phyloP scores from a whole-genome alignment of 2,888 invertebrate species.

The Callyntrura sp. region DNA sequence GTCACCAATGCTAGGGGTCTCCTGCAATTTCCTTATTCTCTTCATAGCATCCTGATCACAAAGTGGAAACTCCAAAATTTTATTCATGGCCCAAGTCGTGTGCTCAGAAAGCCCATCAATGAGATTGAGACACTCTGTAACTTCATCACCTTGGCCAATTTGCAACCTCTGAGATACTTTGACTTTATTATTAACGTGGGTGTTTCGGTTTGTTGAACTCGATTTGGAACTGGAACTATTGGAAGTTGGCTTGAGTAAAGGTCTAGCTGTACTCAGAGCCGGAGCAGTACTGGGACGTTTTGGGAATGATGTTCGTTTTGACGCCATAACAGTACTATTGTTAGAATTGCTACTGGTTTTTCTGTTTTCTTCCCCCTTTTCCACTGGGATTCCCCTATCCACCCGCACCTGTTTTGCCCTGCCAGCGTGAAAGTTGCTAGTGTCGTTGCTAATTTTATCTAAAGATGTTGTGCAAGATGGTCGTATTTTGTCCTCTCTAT shows the following conservation, averaged over 20 bases:
- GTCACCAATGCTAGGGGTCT: conserved; percentile 42
- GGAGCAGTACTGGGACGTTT: too few species aligned
- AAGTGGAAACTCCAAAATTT: conserved; percentile 46
- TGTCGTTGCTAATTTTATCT: not conserved
- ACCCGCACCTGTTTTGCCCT: not conserved
- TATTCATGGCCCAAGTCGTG: conserved; percentile 57
- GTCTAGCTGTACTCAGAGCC: too few species aligned
- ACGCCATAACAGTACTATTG: not conserved
- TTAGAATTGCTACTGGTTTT: not conserved
- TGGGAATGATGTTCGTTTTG: not conserved
- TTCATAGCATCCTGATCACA: conserved; percentile 7
- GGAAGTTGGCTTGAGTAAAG: not conserved
- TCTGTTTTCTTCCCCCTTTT: conserved; percentile 31
- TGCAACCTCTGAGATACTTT: not conserved
- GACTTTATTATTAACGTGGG: not conserved
- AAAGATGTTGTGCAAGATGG: not conserved
- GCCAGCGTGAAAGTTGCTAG: not conserved
- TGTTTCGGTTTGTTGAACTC: too few species aligned
- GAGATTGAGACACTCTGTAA: conserved; percentile 33
- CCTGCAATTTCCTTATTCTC: not conserved
- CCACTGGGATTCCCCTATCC: not conserved
- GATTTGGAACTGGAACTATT: not conserved
- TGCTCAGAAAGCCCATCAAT: conserved; percentile 66
- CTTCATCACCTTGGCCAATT: conserved; percentile 63
- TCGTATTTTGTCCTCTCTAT: not conserved